Evolutionary conservation across 2,888 invertebrate species (phyloP).

Genomic region (Mesorhabditis sp.): DNA sequence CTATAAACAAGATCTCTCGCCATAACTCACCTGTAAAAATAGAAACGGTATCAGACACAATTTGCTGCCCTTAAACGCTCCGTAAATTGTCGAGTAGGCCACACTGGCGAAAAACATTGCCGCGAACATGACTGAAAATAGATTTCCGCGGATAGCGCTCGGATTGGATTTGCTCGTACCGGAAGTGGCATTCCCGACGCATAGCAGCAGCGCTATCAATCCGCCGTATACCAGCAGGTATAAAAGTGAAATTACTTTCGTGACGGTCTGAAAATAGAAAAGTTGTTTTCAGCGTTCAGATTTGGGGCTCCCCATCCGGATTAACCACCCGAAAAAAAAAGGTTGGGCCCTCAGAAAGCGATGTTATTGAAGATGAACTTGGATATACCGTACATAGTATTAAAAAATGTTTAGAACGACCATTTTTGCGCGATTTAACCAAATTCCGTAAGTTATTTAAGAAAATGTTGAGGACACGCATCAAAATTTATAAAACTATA

Average conservation of each 20-base stretch:
- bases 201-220: constrained; percentile 4
- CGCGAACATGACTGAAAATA: constrained; percentile 20
- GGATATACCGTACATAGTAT: too few relatives aligned
- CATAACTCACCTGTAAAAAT: constrained; percentile 38
- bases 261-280: neutral
- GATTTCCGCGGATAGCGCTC: neutral
- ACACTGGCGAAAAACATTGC: constrained; percentile 32
- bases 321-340: too few relatives aligned
- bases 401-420: too few relatives aligned
- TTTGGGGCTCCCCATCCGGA: too few relatives aligned
- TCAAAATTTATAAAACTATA: too few relatives aligned
- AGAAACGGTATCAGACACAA: constrained; percentile 51
- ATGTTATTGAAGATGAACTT: too few relatives aligned
- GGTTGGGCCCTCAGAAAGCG: too few relatives aligned
- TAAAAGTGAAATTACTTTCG: neutral
- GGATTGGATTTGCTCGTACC: neutral
- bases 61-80: constrained; percentile 46
- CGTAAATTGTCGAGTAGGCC: constrained; percentile 38
- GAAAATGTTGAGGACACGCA: too few relatives aligned
- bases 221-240: neutral
- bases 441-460: too few relatives aligned
- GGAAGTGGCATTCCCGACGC: neutral
- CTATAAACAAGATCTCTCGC: neutral
- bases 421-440: too few relatives aligned
- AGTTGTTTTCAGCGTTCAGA: too few relatives aligned